A percentile compares a stretch with the other conserved stretches of the same genome.
Evolutionary conservation across 2,113 vertebrate genomes (phyloP).

Genomic region (Dissostichus mawsoni): DNA sequence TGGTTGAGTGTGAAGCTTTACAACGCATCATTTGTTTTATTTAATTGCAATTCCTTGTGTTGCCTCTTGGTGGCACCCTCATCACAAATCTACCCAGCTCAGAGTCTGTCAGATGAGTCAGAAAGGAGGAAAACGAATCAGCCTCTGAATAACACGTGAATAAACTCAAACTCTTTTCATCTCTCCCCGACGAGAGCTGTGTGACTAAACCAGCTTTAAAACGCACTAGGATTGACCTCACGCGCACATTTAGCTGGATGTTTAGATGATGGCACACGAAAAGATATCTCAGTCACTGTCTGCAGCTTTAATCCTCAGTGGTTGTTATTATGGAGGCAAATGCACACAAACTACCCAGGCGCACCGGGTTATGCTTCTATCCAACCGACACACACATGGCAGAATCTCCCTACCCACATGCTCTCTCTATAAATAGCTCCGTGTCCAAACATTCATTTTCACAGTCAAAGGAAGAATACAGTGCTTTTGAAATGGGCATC

Average conservation of each 20-base stretch:
- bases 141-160: conserved; percentile 18
- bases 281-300: conserved; percentile 11
- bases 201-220: conserved; percentile 48
- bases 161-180: conserved; percentile 36
- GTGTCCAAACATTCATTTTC: conserved; percentile 57
- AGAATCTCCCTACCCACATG: conserved; percentile 48
- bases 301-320: conserved; percentile 21
- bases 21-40: neutral
- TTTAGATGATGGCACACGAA: conserved; percentile 7
- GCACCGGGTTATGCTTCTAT: conserved; percentile 29
- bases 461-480: conserved; percentile 36
- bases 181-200: conserved; percentile 24
- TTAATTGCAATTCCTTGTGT: conserved; percentile 36
- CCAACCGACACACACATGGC: conserved; percentile 44
- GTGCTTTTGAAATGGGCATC: conserved; percentile 33
- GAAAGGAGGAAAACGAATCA: conserved; percentile 19
- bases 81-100: conserved; percentile 22
- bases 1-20: neutral
- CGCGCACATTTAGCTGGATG: neutral
- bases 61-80: conserved; percentile 67
- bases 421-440: conserved; percentile 60
- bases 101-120: conserved; percentile 4
- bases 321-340: conserved; percentile 28
- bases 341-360: conserved; percentile 24
- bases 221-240: conserved; percentile 5